Percentiles rank a stretch among this genome's conserved stretches.
These are phyloP conservation scores for Lutraria rhynchaena DNA, from an alignment of 1,140 invertebrate genomes.

Conservation along the genomic window DNA sequence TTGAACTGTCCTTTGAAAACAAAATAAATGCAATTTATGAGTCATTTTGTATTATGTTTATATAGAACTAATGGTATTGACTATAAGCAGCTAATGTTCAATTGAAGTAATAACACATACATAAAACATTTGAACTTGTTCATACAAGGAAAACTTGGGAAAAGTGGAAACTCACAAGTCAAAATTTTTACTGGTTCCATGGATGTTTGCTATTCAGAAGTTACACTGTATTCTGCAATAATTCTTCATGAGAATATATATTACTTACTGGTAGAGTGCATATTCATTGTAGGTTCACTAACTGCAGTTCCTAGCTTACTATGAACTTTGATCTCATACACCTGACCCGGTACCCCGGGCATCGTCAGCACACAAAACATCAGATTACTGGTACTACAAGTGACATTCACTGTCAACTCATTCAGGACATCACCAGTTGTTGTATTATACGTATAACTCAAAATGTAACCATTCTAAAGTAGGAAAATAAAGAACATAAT, in stretches of 20 bases:
- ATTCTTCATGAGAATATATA: neutral
- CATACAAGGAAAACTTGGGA: no score
- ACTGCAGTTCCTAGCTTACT: constrained; percentile 25
- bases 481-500: no score
- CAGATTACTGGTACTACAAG: constrained; percentile 28
- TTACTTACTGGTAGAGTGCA: constrained; percentile 54
- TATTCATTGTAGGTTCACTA: constrained; percentile 18
- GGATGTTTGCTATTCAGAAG: no score
- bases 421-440: constrained; percentile 11
- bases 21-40: no score
- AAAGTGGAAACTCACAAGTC: no score
- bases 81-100: no score
- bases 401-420: constrained; percentile 35
- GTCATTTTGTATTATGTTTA: no score
- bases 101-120: no score
- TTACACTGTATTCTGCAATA: neutral
- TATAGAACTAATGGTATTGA: no score
- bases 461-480: constrained; percentile 40
- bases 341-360: constrained; percentile 40
- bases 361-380: constrained; percentile 24
- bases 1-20: no score
- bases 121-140: no score
- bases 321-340: constrained; percentile 44
- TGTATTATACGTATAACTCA: constrained; percentile 51
- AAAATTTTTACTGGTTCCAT: no score